These are phyloP conservation scores for Tetrax tetrax DNA, from an alignment of 2,113 vertebrate genomes.

Conservation along the genomic window DNA sequence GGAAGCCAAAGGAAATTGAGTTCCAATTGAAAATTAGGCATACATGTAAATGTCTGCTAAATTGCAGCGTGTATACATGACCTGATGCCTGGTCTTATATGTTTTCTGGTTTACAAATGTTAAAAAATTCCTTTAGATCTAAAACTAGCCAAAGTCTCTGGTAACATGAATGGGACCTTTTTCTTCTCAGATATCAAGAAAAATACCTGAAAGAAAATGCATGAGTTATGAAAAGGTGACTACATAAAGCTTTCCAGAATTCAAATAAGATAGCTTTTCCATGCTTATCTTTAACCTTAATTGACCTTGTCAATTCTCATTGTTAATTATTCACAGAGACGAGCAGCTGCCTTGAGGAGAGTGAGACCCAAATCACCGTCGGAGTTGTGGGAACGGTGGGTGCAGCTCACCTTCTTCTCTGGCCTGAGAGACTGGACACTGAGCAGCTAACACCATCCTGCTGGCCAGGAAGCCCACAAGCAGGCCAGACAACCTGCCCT, in stretches of 20 bases:
- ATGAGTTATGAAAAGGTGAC: background rate
- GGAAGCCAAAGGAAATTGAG: background rate
- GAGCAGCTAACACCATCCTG: background rate
- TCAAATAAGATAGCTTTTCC: background rate
- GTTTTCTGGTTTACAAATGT: background rate
- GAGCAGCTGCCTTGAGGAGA: background rate
- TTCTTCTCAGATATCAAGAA: background rate
- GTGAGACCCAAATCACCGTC: rapidly evolving
- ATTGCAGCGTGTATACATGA: background rate
- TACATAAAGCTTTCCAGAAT: background rate
- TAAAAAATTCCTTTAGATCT: background rate
- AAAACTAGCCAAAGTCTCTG: background rate
- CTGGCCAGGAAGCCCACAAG: background rate
- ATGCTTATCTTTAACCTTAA: background rate
- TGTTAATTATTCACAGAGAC: background rate
- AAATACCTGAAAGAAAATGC: background rate
- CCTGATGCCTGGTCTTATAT: background rate
- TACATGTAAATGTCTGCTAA: background rate
- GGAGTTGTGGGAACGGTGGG: background rate
- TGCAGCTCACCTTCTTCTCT: background rate
- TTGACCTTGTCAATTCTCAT: background rate
- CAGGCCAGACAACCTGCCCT: background rate
- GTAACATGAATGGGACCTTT: background rate
- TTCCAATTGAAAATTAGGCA: background rate
- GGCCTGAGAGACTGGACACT: background rate